These are phyloP conservation scores for Dynastes tityus DNA, from an alignment of 2,888 invertebrate species.

Conservation along the genomic window DNA sequence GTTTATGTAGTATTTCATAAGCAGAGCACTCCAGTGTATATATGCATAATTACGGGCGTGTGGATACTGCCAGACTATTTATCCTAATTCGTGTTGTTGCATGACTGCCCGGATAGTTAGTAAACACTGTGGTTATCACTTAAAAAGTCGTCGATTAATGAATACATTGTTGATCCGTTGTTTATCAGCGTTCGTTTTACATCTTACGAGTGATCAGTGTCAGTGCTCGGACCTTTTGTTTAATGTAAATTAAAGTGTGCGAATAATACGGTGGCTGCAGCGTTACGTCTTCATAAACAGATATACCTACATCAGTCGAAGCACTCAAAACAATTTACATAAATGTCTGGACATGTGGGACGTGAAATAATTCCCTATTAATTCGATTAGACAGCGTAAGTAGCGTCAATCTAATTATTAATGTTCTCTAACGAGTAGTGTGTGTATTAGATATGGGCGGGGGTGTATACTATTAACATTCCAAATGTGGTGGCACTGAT, in stretches of 20 bases:
- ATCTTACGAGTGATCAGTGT: slow-evolving; percentile 50
- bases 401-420: slow-evolving; percentile 54
- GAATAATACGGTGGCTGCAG: slow-evolving; percentile 32
- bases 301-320: slow-evolving; percentile 7
- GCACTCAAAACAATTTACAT: slow-evolving; percentile 50
- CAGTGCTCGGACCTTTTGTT: slow-evolving; percentile 49
- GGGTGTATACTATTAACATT: slow-evolving; percentile 58
- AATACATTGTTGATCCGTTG: slow-evolving; percentile 37
- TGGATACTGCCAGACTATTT: slow-evolving; percentile 40
- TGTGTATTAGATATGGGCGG: slow-evolving; percentile 51
- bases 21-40: slow-evolving; percentile 47
- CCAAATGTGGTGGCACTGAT: slow-evolving; percentile 51
- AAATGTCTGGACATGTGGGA: slow-evolving; percentile 59
- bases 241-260: slow-evolving; percentile 43
- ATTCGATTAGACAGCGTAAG: slow-evolving; percentile 62
- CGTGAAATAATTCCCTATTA: slow-evolving; percentile 60
- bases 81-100: slow-evolving; percentile 47
- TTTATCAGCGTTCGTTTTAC: slow-evolving; percentile 37
- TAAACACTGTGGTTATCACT: slow-evolving; percentile 48
- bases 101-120: slow-evolving; percentile 49
- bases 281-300: slow-evolving; percentile 43
- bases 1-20: slow-evolving; percentile 26
- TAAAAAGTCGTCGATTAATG: slow-evolving; percentile 40
- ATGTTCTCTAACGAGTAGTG: slow-evolving; percentile 22
- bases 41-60: slow-evolving; percentile 48